Evolutionary conservation across 2,888 invertebrate genomes (phyloP).

Genomic region (Patella ulyssiponensis): DNA sequence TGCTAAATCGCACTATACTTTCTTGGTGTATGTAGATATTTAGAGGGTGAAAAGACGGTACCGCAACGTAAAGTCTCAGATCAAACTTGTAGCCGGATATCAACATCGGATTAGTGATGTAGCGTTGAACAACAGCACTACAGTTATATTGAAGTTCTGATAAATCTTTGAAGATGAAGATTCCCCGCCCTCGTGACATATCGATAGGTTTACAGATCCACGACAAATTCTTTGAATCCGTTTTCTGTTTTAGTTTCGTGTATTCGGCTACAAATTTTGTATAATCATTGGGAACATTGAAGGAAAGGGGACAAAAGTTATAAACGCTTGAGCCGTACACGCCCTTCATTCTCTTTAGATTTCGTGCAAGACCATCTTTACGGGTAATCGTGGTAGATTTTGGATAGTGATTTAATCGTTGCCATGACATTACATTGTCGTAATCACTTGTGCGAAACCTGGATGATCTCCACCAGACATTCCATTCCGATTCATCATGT

Average conservation of each 20-base stretch:
- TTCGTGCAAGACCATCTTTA: constrained; percentile 85
- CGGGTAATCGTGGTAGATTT: constrained; percentile 82
- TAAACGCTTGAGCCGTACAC: constrained; percentile 81
- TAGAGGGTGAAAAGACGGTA: constrained; percentile 67
- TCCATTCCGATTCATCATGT: constrained; percentile 77
- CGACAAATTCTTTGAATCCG: constrained; percentile 62
- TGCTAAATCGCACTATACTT: constrained; percentile 78
- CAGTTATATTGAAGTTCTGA: constrained; percentile 79
- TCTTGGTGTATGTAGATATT: constrained; percentile 65
- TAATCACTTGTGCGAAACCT: constrained; percentile 77
- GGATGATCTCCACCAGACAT: constrained; percentile 87
- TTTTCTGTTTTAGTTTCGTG: constrained; percentile 53
- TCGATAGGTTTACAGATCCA: constrained; percentile 93
- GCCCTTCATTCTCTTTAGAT: constrained; percentile 83
- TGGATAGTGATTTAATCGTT: constrained; percentile 83
- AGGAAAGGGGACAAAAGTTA: constrained; percentile 85
- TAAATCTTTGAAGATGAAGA: constrained; percentile 82
- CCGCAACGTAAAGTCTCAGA: constrained; percentile 66
- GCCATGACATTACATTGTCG: constrained; percentile 63
- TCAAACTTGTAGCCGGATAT: constrained; percentile 71
- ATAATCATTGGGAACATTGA: constrained; percentile 87
- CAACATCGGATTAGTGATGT: constrained; percentile 66
- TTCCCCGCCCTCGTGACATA: constrained; percentile 87
- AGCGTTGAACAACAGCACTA: constrained; percentile 84
- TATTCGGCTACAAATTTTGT: constrained; percentile 87